A percentile compares a stretch with the other conserved stretches of the same genome.
Conservation (phyloP, 2,113 vertebrate genomes). For the Rafetus swinhoei region DNA sequence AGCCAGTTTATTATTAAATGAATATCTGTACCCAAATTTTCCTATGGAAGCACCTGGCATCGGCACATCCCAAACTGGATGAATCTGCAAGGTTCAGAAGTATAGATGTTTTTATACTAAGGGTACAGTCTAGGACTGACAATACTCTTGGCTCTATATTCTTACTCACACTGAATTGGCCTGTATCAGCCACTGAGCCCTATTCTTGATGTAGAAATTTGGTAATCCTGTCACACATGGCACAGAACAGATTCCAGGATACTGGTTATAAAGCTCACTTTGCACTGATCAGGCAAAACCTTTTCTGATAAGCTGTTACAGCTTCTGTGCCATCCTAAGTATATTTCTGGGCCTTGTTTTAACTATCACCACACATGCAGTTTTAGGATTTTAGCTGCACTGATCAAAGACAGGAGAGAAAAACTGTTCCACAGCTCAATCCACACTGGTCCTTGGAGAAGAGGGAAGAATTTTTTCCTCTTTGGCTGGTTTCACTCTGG, state of each 20-base stretch:
- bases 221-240: background rate
- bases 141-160: background rate
- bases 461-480: background rate
- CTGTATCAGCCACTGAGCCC: background rate
- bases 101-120: background rate
- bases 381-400: background rate
- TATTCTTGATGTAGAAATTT: background rate
- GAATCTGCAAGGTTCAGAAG: background rate
- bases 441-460: background rate
- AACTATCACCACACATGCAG: background rate
- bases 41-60: background rate
- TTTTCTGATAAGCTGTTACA: background rate
- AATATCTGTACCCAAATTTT: background rate
- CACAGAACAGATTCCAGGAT: background rate
- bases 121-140: background rate
- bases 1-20: too few relatives aligned
- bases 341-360: too few relatives aligned
- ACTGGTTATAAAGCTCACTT: background rate
- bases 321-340: too few relatives aligned
- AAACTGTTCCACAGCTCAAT: background rate
- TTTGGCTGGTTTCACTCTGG: background rate
- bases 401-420: background rate
- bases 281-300: background rate
- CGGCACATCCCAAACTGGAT: background rate
- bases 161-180: too few relatives aligned